A percentile compares a stretch with the other conserved stretches of the same genome.
phyloP scores from a whole-genome alignment of 2,888 invertebrate species.

The Polyommatus iphigenia region DNA sequence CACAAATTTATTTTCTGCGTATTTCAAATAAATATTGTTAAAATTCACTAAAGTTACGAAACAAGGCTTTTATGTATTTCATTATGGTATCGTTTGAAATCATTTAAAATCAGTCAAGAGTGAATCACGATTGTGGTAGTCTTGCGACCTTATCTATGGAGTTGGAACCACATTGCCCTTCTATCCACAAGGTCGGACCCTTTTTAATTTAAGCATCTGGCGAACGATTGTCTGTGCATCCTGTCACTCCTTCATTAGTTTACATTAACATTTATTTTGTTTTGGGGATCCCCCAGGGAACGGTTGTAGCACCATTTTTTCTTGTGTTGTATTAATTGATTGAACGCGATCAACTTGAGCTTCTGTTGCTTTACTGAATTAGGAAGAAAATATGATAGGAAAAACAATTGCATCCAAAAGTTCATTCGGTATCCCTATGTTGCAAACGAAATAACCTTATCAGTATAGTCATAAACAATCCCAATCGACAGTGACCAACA shows the following conservation, averaged over 20 bases:
- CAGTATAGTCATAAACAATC: not conserved
- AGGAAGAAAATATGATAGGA: too few relatives aligned
- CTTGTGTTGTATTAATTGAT: not conserved
- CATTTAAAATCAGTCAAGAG: conserved; percentile 16
- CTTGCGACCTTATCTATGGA: conserved; percentile 15
- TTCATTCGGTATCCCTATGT: not conserved
- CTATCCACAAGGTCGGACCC: conserved; percentile 64
- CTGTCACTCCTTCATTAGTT: conserved; percentile 66
- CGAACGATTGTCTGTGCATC: conserved; percentile 63
- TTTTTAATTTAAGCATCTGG: conserved; percentile 65
- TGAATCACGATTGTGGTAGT: not conserved
- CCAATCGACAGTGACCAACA: not conserved
- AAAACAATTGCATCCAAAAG: not conserved
- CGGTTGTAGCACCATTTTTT: not conserved
- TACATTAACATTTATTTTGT: conserved; percentile 53
- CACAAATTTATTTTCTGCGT: not conserved
- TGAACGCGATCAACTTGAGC: not conserved
- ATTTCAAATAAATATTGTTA: too few relatives aligned
- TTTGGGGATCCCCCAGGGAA: not conserved
- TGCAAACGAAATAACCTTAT: not conserved
- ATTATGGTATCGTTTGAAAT: not conserved
- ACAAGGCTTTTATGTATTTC: too few relatives aligned
- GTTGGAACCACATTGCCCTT: conserved; percentile 37
- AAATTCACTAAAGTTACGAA: too few relatives aligned
- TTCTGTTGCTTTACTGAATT: too few relatives aligned